These are phyloP conservation scores for Rhagologus leucostigma DNA, from an alignment of 2,113 vertebrate genomes.

Conservation along the genomic window DNA sequence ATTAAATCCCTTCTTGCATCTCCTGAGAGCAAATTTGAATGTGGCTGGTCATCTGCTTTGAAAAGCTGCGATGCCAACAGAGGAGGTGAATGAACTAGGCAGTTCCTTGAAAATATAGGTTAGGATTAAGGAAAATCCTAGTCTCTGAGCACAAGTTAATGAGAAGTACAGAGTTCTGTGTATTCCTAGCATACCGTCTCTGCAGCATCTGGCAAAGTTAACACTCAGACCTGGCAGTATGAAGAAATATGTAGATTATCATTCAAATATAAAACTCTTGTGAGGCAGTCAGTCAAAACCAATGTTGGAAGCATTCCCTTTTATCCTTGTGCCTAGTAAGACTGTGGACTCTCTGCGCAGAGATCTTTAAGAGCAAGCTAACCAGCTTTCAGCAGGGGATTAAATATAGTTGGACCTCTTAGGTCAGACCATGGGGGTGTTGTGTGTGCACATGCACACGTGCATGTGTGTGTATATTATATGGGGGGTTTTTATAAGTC, in stretches of 20 bases:
- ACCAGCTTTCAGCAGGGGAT: background rate
- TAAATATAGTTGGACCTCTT: background rate
- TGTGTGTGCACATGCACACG: fast-evolving
- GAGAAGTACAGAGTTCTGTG: background rate
- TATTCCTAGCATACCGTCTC: background rate
- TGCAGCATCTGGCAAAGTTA: background rate
- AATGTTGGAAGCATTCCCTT: background rate
- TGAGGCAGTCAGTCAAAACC: background rate
- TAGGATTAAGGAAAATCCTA: background rate
- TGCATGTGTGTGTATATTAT: background rate
- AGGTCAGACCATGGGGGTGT: background rate
- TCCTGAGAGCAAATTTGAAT: background rate
- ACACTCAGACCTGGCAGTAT: background rate
- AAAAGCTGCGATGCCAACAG: background rate
- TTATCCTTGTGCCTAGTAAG: background rate
- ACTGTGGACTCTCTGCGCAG: background rate
- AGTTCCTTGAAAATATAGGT: background rate
- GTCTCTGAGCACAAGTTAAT: background rate
- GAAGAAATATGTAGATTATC: background rate
- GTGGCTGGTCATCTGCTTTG: background rate
- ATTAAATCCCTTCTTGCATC: background rate
- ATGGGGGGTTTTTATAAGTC: fast-evolving
- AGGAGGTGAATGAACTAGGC: background rate
- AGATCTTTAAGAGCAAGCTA: background rate
- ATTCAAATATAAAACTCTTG: background rate